Evolutionary conservation across 2,113 vertebrate genomes (phyloP), one percentile per base, ranked within the genome.

Genomic region (Entelurus aequoreus): DNA sequence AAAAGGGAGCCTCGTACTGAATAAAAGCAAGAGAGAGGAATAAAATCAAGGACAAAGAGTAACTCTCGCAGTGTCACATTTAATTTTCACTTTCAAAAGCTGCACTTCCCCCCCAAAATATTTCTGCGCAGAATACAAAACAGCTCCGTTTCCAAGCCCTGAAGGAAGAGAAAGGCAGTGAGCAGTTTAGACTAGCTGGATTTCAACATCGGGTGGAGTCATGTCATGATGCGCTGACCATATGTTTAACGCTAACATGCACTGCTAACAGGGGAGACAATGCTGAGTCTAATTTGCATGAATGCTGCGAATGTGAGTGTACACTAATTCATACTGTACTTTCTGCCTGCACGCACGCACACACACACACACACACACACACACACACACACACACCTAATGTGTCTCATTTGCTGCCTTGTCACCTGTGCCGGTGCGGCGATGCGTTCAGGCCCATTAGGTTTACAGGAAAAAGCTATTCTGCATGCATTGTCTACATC

Each of bases 11-110:
- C 28, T 48, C 47, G 76, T 64, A 62, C 60, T 63, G 74, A 79
- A 73, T 76, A 72, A 56, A 68, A 40, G 48, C 9, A 62, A 63
- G 66, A 60, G 56, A 66, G 56, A 62, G 65, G 58, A 2, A 65
- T 73, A 76, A 82, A 86, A 88, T 82, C 83, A 87, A 87, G 82
- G 84, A 87, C 86, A 88, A 83, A 83, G 80, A 83, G 72, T 69
- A 76, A 79, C 85, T 83, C 79, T 86, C 78, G 74, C 71, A 78
- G 68, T 84, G 87, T 86, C 83, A 81, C 83, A 86, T 87, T 85
- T 81, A 75, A 86, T 88, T 86, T 87, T 78, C 77, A 58, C 55
- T 84, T 86, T 86, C 81, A 83, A 88, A 85, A 83, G 77, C 76
- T 71, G 71, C 44, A 52, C 74, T 80, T 82, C 75, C 82, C 60